These are phyloP conservation scores for Elephantulus edwardii DNA, from an alignment of 2,113 vertebrate genomes.

Conservation along the genomic window DNA sequence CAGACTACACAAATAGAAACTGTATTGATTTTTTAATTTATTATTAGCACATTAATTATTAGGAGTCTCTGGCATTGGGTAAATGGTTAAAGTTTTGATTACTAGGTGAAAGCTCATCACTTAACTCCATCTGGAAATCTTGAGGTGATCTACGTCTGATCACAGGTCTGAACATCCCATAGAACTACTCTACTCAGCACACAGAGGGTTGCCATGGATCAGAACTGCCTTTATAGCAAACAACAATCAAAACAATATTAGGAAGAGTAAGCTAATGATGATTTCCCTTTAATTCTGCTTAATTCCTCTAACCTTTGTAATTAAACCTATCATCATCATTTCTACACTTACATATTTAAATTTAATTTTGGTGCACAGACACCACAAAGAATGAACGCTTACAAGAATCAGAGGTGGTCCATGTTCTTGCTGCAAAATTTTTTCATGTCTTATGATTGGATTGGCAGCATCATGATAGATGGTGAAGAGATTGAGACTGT, in stretches of 20 bases:
- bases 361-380: background rate
- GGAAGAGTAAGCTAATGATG: background rate
- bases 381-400: background rate
- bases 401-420: background rate
- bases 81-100: too few relatives aligned
- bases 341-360: background rate
- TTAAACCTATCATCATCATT: background rate
- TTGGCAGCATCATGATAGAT: too few relatives aligned
- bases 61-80: too few relatives aligned
- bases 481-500: too few relatives aligned
- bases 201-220: background rate
- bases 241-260: background rate
- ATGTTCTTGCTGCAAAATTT: background rate
- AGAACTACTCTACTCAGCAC: background rate
- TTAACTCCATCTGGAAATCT: too few relatives aligned
- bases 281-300: constrained; percentile 32
- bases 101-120: too few relatives aligned
- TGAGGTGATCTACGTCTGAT: too few relatives aligned
- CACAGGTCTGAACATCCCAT: background rate
- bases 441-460: too few relatives aligned
- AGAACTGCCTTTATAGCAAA: background rate
- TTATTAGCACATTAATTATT: background rate
- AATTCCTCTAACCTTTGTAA: background rate
- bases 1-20: background rate
- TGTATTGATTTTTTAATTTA: background rate